Base-by-base conservation (phyloP, 2,888 invertebrate species). In the Heliconius ismenius region DNA sequence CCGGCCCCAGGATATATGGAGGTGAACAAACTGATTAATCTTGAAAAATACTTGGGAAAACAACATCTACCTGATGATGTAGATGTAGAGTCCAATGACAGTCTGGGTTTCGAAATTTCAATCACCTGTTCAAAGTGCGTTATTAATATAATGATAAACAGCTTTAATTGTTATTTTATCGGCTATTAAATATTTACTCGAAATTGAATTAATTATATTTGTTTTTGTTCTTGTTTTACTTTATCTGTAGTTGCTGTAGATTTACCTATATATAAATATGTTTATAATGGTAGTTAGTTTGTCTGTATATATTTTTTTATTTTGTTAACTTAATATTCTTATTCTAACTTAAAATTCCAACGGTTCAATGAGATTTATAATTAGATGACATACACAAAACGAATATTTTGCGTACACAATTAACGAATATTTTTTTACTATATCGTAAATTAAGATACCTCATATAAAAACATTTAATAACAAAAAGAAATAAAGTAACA, bases 1-100 rank as follows among this genome's bases (percentile, higher is more conserved):
- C 75, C 78, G 68, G 68, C 49, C 21, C 15, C 58, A 58, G 67
- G 32, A 73, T 60, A 28, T 74, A 68, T 76, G 60, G 58, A 73
- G 67, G 73, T 74, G 68, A 69, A 77, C 49, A 49, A 69, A 74
- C 62, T 49, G 49, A 69, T 73, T 49, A 54, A 76, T 32, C n/a
- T 72, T 67, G 39, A 72, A 28, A 70, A 75, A 60, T 75, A 60
- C 24, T 58, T 58, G 24, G 68, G 43, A 39, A 36, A 54, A 39
- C 67, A 39, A 39, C 39, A 39, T 11, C 3, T 39, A 39, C 39
- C 39, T 39, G 11, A 39, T 39, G 39, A 39, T 39, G 11, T 39
- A 39, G 10, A 39, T 39, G 11, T 39, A 39, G 10, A 39, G 49
- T 49, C 1, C 49, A 49, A 49, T 49, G 49, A 43, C 39, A 62